Percentiles rank a stretch among this genome's conserved stretches.
Evolutionary conservation across 2,113 vertebrate species (phyloP).

Genomic region (Symphodus melops): DNA sequence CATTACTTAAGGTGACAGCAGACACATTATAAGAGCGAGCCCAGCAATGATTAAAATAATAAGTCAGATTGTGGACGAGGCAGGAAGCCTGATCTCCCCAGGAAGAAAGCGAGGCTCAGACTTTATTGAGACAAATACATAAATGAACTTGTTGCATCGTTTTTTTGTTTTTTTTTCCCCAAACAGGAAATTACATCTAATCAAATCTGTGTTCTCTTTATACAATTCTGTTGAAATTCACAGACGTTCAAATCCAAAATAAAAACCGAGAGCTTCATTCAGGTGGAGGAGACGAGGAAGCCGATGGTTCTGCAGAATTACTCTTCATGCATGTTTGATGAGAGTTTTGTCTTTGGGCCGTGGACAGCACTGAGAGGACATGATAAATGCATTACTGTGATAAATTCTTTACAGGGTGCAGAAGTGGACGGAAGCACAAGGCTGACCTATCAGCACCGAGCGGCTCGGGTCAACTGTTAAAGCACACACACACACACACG

Average conservation of each 20-base stretch:
- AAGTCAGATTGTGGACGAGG: conserved; percentile 9
- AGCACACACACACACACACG: not conserved
- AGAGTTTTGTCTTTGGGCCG: not conserved
- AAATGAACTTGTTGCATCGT: not conserved
- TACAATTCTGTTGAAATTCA: too few relatives aligned
- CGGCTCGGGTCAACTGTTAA: not conserved
- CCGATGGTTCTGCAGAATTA: not conserved
- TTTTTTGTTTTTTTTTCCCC: not conserved
- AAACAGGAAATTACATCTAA: too few relatives aligned
- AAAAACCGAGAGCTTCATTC: not conserved
- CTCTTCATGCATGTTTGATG: conserved; percentile 6
- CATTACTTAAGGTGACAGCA: conserved; percentile 39
- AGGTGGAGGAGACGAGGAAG: not conserved
- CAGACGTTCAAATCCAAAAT: too few relatives aligned
- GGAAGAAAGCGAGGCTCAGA: not conserved
- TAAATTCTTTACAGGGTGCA: conserved; percentile 8
- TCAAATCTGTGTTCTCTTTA: too few relatives aligned
- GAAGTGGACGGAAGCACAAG: not conserved
- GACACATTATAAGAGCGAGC: not conserved
- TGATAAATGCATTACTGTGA: conserved; percentile 21
- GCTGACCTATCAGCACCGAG: not conserved
- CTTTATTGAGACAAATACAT: not conserved
- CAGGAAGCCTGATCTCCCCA: conserved; percentile 9
- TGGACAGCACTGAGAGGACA: not conserved
- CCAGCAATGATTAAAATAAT: conserved; percentile 27